A percentile compares a stretch with the other conserved stretches of the same genome.
These are phyloP conservation scores for Eristalis tenax DNA, from an alignment of 2,888 invertebrate species.

Conservation along the genomic window DNA sequence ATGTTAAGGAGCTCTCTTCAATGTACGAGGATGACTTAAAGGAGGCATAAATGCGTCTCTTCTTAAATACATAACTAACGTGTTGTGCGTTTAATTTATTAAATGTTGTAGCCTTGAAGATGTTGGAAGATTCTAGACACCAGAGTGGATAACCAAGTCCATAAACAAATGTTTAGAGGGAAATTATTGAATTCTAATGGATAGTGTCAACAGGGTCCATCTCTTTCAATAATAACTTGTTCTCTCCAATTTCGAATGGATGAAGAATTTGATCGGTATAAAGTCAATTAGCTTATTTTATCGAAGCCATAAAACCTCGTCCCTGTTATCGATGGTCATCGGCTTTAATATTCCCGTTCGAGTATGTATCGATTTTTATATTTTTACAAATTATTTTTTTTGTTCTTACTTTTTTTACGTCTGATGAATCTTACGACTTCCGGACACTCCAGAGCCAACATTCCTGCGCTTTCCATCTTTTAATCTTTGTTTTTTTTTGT, in stretches of 20 bases:
- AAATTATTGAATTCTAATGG: background rate
- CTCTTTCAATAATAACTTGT: background rate
- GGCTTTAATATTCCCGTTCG: conserved; percentile 7
- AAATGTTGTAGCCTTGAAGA: background rate
- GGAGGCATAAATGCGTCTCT: background rate
- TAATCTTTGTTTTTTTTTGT: conserved; percentile 6
- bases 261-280: conserved; percentile 17
- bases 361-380: conserved; percentile 30
- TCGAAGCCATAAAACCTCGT: conserved; percentile 9
- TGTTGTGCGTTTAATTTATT: background rate
- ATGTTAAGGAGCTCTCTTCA: background rate
- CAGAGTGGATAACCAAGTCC: background rate
- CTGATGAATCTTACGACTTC: conserved; percentile 55
- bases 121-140: background rate
- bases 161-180: background rate
- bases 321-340: conserved; percentile 19
- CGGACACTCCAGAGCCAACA: conserved; percentile 57
- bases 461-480: conserved; percentile 48
- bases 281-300: conserved; percentile 25
- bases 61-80: background rate
- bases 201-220: background rate
- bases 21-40: background rate
- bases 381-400: conserved; percentile 34
- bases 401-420: conserved; percentile 3
- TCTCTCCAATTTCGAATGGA: background rate